These are phyloP conservation scores for Pampusana beccarii DNA, from an alignment of 2,113 vertebrate genomes.

Conservation along the genomic window DNA sequence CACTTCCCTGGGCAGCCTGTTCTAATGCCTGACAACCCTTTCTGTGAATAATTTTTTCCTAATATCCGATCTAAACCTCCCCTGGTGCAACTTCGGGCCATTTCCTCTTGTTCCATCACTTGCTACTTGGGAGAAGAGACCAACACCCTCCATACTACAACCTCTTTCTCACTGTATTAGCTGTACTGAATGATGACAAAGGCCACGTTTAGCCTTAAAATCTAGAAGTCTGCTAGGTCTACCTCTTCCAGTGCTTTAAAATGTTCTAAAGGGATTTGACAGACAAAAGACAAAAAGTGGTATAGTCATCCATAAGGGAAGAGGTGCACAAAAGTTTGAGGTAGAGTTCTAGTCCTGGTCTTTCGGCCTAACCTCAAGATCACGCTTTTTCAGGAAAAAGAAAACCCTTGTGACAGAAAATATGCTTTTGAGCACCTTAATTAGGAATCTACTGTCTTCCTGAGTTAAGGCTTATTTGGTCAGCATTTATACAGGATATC, in stretches of 20 bases:
- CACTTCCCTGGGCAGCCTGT: too few species aligned
- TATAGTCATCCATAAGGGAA: neutral
- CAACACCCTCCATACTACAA: too few species aligned
- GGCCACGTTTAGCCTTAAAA: neutral
- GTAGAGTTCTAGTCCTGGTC: neutral
- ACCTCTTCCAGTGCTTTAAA: neutral
- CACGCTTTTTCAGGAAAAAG: neutral
- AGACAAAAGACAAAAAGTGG: neutral
- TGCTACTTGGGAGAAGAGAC: too few species aligned
- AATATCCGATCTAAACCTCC: too few species aligned
- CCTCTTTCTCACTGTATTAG: neutral
- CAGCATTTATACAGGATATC: neutral
- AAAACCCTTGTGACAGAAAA: neutral
- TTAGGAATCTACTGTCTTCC: neutral
- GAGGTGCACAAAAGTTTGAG: neutral
- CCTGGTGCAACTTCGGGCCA: too few species aligned
- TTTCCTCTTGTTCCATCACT: too few species aligned
- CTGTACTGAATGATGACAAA: neutral
- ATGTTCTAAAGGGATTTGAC: neutral
- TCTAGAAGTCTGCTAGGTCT: neutral
- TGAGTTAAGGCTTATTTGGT: neutral
- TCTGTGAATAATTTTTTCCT: too few species aligned
- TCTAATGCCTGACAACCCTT: too few species aligned
- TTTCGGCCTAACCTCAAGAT: neutral
- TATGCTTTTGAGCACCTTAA: neutral